Evolutionary conservation across 2,888 invertebrate species (phyloP), one percentile per base, ranked within the genome.

Genomic region (Ashinkailepas kermadecensis): DNA sequence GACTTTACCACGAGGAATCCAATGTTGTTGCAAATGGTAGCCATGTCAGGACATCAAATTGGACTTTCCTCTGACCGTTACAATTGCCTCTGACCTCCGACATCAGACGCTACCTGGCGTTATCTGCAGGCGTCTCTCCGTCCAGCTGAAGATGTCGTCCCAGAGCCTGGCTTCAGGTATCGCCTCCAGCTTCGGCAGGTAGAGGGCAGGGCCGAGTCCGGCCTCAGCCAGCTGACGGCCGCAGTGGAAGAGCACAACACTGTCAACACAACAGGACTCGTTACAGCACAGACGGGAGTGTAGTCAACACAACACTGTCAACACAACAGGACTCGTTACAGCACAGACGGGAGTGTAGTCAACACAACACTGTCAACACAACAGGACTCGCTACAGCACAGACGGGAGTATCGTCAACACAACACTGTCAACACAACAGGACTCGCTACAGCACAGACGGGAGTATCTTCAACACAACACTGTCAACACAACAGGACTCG

Each of bases 111-210:
- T 39, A 85, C 86, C 86, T 59, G 88, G 88, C 0, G 91, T 90
- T 58, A 93, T 86, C 0, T 87, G 88, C 0, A 92, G 86, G 85
- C 89, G 87, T 0, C 87, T 86, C 86, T 91, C 91, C 4, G 90
- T 87, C 91, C 91, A 92, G 12, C 90, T 86, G 85, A 93, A 92
- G 84, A 93, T 91, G 13, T 91, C 90, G 84, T 92, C 91, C 93
- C 93, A 93, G 7, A 93, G 87, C 83, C 87, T 86, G 0, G 93
- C 92, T 86, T 93, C 93, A 0, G 88, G 87, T 4, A 91, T 89
- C 3, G 91, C 89, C 87, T 93, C 92, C 64, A 93, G 84, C 87
- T 93, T 93, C 0, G 93, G 92, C n/a, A 93, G 87, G 86, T 93
- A 93, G 86, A 92, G 92, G 85, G 89, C 92, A 7, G 93, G 92